Base-by-base conservation (phyloP, 2,888 invertebrate species). In the Synanthedon vespiformis region DNA sequence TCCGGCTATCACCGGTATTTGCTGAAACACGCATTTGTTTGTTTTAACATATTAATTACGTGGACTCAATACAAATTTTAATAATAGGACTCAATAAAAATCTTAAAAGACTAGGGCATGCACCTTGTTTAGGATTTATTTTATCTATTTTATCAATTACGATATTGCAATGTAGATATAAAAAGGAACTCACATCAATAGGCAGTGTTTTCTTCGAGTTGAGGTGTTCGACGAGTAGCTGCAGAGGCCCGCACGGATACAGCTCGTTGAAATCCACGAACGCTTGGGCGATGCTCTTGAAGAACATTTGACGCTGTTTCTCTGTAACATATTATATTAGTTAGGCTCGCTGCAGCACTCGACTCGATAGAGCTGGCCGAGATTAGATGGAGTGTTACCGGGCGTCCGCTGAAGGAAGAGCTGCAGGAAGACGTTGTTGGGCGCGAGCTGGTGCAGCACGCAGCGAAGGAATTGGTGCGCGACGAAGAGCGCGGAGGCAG, bases 381-480 rank as follows among this genome's bases (percentile, higher is more conserved):
- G 5, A 22, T 22, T 22, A 6, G 22, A 4, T 22, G 22, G 22
- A 22, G 5, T 22, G 22, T 34, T 77, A 95, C 96, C 94, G 60
- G 94, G 94, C 55, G 95, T 92, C 68, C 94, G 92, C 12, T 95
- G 95, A 78, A 96, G 93, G 77, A 99, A 98, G 73, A 99, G 92
- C 86, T 99, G 98, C 59, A 95, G 90, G 77, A 99, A 99, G 56
- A 99, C 95, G 59, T 98, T 97, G 79, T 99, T 97, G 0, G 98
- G 97, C 0, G 98, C 97, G 53, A 99, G 88, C 81, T 99, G 98
- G 74, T 99, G 99, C 53, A 99, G 89, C 56, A 97, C 95, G 74
- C 98, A 99, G 62, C 99, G 92, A 56, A 99, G 89, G 86, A 99
- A 98, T 85, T 99, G 99, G 74, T 97, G 94, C 18, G 98, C 98